Evolutionary conservation across 2,888 invertebrate species (phyloP).

Genomic region (Parnassius apollo): DNA sequence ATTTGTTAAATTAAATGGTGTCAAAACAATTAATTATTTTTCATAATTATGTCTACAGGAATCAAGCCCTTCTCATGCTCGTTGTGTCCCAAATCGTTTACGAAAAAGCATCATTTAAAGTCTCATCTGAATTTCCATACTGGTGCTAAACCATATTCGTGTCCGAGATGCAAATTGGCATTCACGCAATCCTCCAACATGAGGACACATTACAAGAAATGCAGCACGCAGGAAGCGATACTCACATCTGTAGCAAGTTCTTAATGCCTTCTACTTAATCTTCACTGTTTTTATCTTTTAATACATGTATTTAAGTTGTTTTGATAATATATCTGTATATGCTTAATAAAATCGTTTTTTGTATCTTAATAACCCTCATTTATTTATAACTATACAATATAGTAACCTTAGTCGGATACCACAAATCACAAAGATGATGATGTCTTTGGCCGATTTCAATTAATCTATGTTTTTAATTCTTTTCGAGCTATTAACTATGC

Average conservation of each 20-base stretch:
- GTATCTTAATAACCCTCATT: too few species aligned
- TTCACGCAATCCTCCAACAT: constrained; percentile 94
- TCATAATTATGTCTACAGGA: constrained; percentile 70
- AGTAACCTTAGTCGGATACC: too few species aligned
- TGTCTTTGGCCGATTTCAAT: too few species aligned
- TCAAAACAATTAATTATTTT: neutral
- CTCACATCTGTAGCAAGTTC: neutral
- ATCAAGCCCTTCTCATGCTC: constrained; percentile 87
- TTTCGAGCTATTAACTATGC: too few species aligned
- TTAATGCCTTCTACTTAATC: neutral
- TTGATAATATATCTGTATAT: neutral
- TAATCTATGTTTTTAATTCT: too few species aligned
- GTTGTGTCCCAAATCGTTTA: constrained; percentile 88
- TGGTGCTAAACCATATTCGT: constrained; percentile 88
- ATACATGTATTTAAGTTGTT: neutral
- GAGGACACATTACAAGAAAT: constrained; percentile 92
- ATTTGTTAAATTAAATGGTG: too few species aligned
- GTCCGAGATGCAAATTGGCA: constrained; percentile 84
- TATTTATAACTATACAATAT: too few species aligned
- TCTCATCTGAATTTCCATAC: constrained; percentile 93
- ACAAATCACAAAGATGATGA: too few species aligned
- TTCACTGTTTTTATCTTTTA: neutral
- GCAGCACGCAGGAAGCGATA: constrained; percentile 54
- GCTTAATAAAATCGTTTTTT: too few species aligned
- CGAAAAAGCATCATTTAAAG: constrained; percentile 92